A percentile compares a stretch with the other conserved stretches of the same genome.
Conservation (phyloP, 1,140 invertebrate genomes). For the Penaeus chinensis region DNA sequence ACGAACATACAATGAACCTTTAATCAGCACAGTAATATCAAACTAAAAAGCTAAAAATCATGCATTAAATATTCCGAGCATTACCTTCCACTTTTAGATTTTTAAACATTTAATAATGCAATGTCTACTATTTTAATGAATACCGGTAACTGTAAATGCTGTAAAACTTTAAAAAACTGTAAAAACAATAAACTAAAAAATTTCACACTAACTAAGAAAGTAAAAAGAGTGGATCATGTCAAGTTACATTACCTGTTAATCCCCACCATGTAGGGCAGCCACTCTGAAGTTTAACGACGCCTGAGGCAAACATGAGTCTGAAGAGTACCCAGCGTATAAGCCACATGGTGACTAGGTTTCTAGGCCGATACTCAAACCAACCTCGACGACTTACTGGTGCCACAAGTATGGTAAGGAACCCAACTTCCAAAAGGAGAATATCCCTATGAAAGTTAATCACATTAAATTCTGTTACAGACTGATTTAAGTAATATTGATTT, state of each 20-base stretch:
- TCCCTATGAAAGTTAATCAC: slow-evolving; percentile 74
- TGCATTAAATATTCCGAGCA: too few relatives aligned
- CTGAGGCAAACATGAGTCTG: slow-evolving; percentile 81
- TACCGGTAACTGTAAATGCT: too few relatives aligned
- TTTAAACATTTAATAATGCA: too few relatives aligned
- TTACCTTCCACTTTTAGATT: too few relatives aligned
- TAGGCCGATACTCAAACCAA: slow-evolving; percentile 66
- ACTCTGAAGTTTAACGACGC: slow-evolving; percentile 81
- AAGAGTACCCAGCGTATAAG: slow-evolving; percentile 83
- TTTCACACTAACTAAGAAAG: background rate
- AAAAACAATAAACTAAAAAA: too few relatives aligned
- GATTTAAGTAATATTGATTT: too few relatives aligned
- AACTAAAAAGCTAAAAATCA: too few relatives aligned
- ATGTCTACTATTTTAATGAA: too few relatives aligned
- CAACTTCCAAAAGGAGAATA: slow-evolving; percentile 80
- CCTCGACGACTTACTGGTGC: slow-evolving; percentile 73
- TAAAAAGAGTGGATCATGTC: background rate
- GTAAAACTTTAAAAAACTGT: too few relatives aligned
- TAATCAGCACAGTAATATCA: too few relatives aligned
- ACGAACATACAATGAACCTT: too few relatives aligned
- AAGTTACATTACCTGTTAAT: slow-evolving; percentile 75
- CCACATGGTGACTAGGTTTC: slow-evolving; percentile 77
- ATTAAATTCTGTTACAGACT: too few relatives aligned
- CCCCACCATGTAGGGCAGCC: slow-evolving; percentile 85
- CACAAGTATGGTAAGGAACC: slow-evolving; percentile 80